Evolutionary conservation across 2,797 vertebrate genomes (phyloP).

Genomic region (Neoniphon sammara): DNA sequence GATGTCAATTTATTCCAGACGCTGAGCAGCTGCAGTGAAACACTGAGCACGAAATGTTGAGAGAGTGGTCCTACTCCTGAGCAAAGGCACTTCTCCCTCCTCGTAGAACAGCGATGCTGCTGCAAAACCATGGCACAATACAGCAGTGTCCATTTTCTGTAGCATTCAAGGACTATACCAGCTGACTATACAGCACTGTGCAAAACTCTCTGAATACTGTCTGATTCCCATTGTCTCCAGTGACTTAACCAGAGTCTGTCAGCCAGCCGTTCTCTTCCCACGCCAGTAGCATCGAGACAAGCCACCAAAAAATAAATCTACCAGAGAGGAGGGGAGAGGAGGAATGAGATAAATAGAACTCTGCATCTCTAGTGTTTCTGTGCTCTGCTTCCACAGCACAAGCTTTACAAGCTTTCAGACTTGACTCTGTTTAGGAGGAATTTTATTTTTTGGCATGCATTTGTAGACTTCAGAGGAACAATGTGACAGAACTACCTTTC

Average conservation of each 20-base stretch:
- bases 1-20: not conserved
- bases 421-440: not conserved
- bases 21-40: not conserved
- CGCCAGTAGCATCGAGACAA: not conserved
- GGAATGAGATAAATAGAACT: not conserved
- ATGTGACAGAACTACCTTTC: not conserved
- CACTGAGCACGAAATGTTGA: slow-evolving; percentile 1
- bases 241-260: not conserved
- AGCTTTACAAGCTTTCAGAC: not conserved
- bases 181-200: not conserved
- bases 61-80: not conserved
- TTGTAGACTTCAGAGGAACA: too few species aligned
- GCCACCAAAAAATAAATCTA: not conserved
- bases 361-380: not conserved
- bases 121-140: slow-evolving; percentile 7
- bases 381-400: not conserved
- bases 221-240: not conserved
- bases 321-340: not conserved
- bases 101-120: slow-evolving; percentile 15
- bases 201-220: slow-evolving; percentile 10
- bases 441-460: too few species aligned
- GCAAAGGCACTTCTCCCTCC: not conserved
- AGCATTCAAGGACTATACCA: not conserved
- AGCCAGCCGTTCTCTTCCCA: slow-evolving; percentile 1
- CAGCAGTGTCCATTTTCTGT: not conserved